A percentile compares a stretch with the other conserved stretches of the same genome.
These are phyloP conservation scores for Portevinia maculata DNA, from an alignment of 2,888 invertebrate species.

Conservation along the genomic window DNA sequence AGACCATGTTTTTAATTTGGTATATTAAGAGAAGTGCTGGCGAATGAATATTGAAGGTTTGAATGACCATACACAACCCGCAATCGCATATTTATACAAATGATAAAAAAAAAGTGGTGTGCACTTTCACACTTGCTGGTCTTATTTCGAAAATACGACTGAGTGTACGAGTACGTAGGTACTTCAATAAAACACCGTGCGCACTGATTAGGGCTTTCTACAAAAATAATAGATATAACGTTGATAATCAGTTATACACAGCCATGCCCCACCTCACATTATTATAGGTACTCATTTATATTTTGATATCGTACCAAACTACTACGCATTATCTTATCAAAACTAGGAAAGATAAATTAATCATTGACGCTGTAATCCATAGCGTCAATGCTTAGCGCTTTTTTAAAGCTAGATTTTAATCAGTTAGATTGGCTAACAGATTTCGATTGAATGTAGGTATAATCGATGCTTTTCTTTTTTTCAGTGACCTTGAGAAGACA, in stretches of 20 bases:
- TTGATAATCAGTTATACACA: neutral
- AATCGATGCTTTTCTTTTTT: too few species aligned
- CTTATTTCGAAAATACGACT: neutral
- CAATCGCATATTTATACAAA: slow-evolving; percentile 8
- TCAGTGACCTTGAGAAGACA: too few species aligned
- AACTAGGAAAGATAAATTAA: too few species aligned
- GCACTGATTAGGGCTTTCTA: slow-evolving; percentile 21
- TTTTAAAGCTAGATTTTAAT: too few species aligned
- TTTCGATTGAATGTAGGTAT: too few species aligned
- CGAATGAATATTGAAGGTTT: neutral
- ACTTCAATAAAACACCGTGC: slow-evolving; percentile 2
- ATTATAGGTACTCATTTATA: too few species aligned
- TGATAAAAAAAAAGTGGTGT: slow-evolving; percentile 14
- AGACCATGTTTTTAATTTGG: slow-evolving; percentile 12
- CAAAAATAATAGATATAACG: neutral
- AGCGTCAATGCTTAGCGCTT: too few species aligned
- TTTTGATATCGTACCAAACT: neutral
- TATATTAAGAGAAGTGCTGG: neutral
- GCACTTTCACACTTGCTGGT: slow-evolving; percentile 34
- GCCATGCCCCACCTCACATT: neutral
- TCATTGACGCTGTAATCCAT: too few species aligned
- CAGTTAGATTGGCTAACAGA: too few species aligned
- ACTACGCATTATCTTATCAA: too few species aligned
- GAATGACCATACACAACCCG: neutral
- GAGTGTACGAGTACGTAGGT: too few species aligned